Conservation (phyloP, 2,888 invertebrate genomes). For the Nymphalis urticae region DNA sequence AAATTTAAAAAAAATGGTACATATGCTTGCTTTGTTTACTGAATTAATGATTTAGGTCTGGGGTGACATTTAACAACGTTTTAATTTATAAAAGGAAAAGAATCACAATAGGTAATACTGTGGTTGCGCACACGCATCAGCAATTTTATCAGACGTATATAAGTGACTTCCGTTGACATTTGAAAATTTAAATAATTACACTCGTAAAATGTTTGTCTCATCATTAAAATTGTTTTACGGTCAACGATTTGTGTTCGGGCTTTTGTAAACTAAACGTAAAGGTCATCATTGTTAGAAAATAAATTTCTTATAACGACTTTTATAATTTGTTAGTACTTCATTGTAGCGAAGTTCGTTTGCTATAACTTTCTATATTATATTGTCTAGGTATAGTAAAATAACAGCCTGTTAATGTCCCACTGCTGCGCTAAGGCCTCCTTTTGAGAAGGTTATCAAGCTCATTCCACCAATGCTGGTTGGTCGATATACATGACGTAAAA, state of each 20-base stretch:
- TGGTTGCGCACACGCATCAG: slow-evolving; percentile 51
- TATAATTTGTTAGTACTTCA: neutral
- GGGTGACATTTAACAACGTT: too few species aligned
- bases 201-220: slow-evolving; percentile 2
- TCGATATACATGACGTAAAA: too few species aligned
- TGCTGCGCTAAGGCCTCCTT: too few species aligned
- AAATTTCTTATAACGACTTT: neutral
- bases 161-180: slow-evolving; percentile 58
- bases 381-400: too few species aligned
- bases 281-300: neutral
- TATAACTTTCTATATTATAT: too few species aligned
- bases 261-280: neutral
- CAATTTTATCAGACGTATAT: slow-evolving; percentile 44
- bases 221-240: slow-evolving; percentile 34
- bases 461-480: too few species aligned
- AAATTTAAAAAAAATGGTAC: too few species aligned
- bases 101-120: slow-evolving; percentile 22
- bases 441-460: too few species aligned
- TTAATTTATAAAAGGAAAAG: slow-evolving; percentile 18
- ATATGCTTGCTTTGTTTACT: too few species aligned
- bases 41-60: too few species aligned
- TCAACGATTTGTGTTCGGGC: slow-evolving; percentile 8
- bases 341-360: too few species aligned
- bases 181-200: slow-evolving; percentile 36
- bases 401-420: too few species aligned